Evolutionary conservation across 2,113 vertebrate species (phyloP), one percentile per base, ranked within the genome.

Genomic region (Poecile atricapillus): DNA sequence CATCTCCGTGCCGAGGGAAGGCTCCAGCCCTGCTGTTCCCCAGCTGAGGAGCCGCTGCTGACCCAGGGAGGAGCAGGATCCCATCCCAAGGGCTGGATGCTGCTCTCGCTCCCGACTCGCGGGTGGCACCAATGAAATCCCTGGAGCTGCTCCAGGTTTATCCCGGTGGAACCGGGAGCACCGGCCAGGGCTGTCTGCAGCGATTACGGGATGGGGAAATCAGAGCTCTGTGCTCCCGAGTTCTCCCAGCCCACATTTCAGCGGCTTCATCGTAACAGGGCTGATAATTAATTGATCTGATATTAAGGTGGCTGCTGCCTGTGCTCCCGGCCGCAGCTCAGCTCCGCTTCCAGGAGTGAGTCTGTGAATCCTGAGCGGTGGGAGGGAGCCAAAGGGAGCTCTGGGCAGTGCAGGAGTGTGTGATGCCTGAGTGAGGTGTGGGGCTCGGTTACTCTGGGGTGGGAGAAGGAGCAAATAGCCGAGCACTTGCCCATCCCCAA

Each of bases 211-310:
- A 2, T 1, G 28, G 83, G 39, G 83, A 71, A 83, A 78, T 0
- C 63, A 87, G 93, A 83, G 75, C 92, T 75, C 71, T 33, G 49
- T 15, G 85, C 88, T 96, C 83, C 7, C 0, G 83, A 64, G 83
- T 18, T 56, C 86, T 75, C 73, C 85, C 94, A 95, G 50, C 77
- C 94, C 96, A 89, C 93, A 91, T 96, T 91, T 95, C 96, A 94
- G 60, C 92, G 50, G 91, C 83, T 86, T 39, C 50, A 2, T 73
- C 90, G 5, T 35, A 82, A 74, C 82, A 79, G 84, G 74, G 92
- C 69, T 59, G 96, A 46, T 94, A 91, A 96, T 91, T 39, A 95
- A 96, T 94, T 84, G 97, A 94, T 85, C 91, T 27, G 83, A 33
- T 59, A 56, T 27, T 1, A 35, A 85, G 77, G 86, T 21, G 74